Evolutionary conservation across 92 coral and sea anemone species (phyloP).

Genomic region (Desmophyllum pertusum): DNA sequence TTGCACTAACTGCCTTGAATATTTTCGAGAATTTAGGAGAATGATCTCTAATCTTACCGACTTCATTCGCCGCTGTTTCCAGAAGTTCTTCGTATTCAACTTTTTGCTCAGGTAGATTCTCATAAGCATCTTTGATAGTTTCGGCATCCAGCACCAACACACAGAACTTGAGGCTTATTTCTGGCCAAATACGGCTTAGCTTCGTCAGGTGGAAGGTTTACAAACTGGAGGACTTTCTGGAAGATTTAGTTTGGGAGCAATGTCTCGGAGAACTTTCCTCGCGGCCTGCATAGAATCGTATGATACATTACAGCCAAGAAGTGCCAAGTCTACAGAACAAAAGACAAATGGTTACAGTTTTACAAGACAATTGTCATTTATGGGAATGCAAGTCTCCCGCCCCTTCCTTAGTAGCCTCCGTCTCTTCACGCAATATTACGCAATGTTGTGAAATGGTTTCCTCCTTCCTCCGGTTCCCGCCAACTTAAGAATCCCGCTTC

Average conservation of each 20-base stretch:
- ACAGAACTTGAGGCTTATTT: background rate
- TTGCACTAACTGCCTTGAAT: too few species aligned
- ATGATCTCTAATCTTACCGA: too few species aligned
- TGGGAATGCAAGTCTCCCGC: too few species aligned
- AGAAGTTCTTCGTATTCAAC: background rate
- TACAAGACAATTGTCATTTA: too few species aligned
- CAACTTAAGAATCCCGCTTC: too few species aligned
- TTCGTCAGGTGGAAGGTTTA: background rate
- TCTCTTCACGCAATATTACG: too few species aligned
- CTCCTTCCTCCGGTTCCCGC: too few species aligned
- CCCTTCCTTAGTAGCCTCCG: too few species aligned
- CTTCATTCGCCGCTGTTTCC: background rate
- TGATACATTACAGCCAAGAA: conserved; percentile 7
- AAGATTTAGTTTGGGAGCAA: background rate
- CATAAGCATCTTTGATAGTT: background rate
- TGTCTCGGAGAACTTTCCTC: background rate
- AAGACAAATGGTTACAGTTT: too few species aligned
- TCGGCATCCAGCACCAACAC: conserved; percentile 1
- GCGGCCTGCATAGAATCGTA: background rate
- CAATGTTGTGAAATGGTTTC: too few species aligned
- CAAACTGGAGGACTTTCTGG: background rate
- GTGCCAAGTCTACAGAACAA: background rate
- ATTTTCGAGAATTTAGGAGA: too few species aligned
- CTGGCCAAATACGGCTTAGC: background rate
- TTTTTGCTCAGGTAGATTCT: background rate